phyloP scores from a whole-genome alignment of 2,888 invertebrate genomes.

The Himalopsyche anomala region DNA sequence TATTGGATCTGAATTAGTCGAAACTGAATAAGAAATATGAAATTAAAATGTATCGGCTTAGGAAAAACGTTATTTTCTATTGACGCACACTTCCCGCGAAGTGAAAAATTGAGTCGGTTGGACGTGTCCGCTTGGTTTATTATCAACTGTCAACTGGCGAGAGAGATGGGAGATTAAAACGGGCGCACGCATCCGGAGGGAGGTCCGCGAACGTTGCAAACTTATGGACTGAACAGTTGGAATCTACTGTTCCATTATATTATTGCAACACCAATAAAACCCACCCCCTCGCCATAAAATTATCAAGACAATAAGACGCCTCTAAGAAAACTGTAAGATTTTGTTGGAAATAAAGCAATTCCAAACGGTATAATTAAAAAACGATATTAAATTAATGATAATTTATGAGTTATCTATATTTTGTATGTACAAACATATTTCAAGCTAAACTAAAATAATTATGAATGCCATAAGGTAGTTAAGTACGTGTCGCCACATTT shows the following conservation, averaged over 20 bases:
- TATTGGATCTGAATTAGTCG: no score
- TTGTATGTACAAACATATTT: no score
- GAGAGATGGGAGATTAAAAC: slow-evolving; percentile 50
- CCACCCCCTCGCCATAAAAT: background rate
- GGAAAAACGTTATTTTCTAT: background rate
- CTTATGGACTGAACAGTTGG: slow-evolving; percentile 17
- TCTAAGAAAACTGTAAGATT: no score
- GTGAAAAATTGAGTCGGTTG: slow-evolving; percentile 56
- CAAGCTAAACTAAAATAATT: no score
- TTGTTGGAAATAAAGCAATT: background rate
- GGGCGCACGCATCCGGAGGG: slow-evolving; percentile 14
- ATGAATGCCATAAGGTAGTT: background rate
- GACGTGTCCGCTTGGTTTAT: slow-evolving; percentile 55
- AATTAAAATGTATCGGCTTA: background rate
- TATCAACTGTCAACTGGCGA: slow-evolving; percentile 50
- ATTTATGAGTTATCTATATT: no score
- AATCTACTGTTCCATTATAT: background rate
- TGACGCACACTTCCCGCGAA: slow-evolving; percentile 44
- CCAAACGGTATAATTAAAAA: background rate
- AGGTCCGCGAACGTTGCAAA: background rate
- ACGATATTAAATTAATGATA: no score
- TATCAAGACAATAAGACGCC: background rate
- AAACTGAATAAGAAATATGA: no score
- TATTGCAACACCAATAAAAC: background rate
- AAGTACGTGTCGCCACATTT: background rate